Conservation (phyloP, 2,888 invertebrate genomes). For the Clistopyga incitator region DNA sequence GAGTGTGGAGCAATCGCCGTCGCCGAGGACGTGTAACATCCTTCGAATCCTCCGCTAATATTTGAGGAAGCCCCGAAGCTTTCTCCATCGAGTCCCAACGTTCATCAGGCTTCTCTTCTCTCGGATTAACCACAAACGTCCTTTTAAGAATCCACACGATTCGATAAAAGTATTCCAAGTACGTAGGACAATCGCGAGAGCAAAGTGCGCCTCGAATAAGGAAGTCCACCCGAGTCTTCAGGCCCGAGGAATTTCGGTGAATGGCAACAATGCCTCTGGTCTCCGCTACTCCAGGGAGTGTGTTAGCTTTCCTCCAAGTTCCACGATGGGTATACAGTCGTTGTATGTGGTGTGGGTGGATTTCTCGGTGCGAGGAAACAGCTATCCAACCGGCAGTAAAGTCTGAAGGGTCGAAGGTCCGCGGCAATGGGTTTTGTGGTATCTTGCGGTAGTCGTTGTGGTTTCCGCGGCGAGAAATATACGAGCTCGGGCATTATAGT, state of each 20-base stretch:
- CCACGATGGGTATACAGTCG: neutral
- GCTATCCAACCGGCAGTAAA: constrained; percentile 31
- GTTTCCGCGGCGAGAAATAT: constrained; percentile 50
- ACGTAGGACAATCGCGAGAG: constrained; percentile 4
- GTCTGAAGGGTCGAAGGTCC: constrained; percentile 51
- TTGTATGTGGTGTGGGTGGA: neutral
- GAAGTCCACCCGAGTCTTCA: neutral
- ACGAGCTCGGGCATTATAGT: constrained; percentile 51
- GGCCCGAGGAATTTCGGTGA: constrained; percentile 21
- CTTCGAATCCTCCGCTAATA: constrained; percentile 80
- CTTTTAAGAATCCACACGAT: neutral
- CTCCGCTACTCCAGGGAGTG: neutral
- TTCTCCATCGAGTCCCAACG: constrained; percentile 71
- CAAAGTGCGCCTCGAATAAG: constrained; percentile 13
- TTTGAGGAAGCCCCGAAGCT: constrained; percentile 79
- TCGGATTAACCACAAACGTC: constrained; percentile 29
- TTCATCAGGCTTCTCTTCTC: constrained; percentile 64
- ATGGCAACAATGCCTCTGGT: neutral
- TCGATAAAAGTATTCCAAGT: constrained; percentile 19
- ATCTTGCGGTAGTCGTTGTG: constrained; percentile 51
- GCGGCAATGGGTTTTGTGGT: constrained; percentile 36
- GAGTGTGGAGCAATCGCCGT: constrained; percentile 17
- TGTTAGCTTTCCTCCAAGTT: constrained; percentile 19
- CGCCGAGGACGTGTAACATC: constrained; percentile 12
- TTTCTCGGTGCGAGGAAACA: constrained; percentile 17